Evolutionary conservation across 2,888 invertebrate species (phyloP).

Genomic region (Orthosia gracilis): DNA sequence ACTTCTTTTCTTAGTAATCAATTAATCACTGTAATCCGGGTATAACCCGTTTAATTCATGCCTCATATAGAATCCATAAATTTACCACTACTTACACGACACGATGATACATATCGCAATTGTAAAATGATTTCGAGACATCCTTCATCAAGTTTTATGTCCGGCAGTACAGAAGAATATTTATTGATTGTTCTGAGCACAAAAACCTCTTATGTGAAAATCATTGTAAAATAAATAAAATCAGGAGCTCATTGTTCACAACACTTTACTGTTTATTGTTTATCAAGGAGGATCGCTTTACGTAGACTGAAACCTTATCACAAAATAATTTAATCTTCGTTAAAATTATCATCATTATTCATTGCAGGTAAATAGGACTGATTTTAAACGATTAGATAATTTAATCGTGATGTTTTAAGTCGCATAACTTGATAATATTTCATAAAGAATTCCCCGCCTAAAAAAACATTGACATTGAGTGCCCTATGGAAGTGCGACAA

Average conservation of each 20-base stretch:
- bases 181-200: constrained; percentile 22
- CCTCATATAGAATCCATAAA: constrained; percentile 4
- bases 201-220: constrained; percentile 21
- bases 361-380: constrained; percentile 71
- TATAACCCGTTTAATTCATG: neutral
- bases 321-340: constrained; percentile 63
- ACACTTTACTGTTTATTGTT: constrained; percentile 60
- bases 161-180: neutral
- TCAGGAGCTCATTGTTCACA: constrained; percentile 19
- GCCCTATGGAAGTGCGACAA: neutral
- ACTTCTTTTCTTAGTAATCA: neutral
- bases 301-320: constrained; percentile 67
- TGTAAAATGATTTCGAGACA: constrained; percentile 32
- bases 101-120: constrained; percentile 36
- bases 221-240: constrained; percentile 27
- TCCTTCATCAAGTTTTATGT: constrained; percentile 16
- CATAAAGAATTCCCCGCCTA: neutral
- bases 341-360: constrained; percentile 65
- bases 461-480: neutral
- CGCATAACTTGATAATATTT: neutral
- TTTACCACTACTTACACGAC: constrained; percentile 49
- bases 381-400: constrained; percentile 73
- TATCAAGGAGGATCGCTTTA: constrained; percentile 62
- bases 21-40: constrained; percentile 12
- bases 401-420: constrained; percentile 22